Evolutionary conservation across 2,888 invertebrate genomes (phyloP).

Genomic region (Zeuzera pyrina): DNA sequence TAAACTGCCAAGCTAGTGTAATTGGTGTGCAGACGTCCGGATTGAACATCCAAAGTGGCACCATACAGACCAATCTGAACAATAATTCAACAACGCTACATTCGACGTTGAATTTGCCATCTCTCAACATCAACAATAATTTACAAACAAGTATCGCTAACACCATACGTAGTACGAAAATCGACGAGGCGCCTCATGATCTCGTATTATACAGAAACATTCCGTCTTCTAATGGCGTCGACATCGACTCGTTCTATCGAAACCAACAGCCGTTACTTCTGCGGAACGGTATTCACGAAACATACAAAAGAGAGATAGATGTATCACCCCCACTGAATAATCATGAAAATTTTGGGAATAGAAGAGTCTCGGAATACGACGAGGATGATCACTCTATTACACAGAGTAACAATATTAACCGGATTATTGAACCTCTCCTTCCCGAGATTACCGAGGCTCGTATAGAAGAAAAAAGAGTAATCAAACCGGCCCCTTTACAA

Average conservation of each 20-base stretch:
- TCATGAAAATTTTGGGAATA: slow-evolving; percentile 50
- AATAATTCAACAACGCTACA: slow-evolving; percentile 39
- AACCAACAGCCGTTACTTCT: slow-evolving; percentile 27
- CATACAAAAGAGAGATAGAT: slow-evolving; percentile 40
- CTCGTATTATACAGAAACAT: slow-evolving; percentile 44
- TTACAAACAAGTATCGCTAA: slow-evolving; percentile 43
- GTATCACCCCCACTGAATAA: slow-evolving; percentile 41
- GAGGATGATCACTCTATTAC: slow-evolving; percentile 46
- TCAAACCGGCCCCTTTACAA: slow-evolving; percentile 59
- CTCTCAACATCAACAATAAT: slow-evolving; percentile 37
- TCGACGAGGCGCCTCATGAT: slow-evolving; percentile 50
- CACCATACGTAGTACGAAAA: slow-evolving; percentile 33
- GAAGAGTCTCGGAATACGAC: slow-evolving; percentile 57
- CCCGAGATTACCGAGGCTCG: slow-evolving; percentile 49
- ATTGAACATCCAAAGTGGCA: slow-evolving; percentile 29
- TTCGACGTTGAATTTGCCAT: slow-evolving; percentile 38
- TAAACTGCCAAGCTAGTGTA: slow-evolving; percentile 35
- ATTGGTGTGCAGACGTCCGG: slow-evolving; percentile 44
- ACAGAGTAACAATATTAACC: slow-evolving; percentile 34
- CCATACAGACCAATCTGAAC: slow-evolving; percentile 28
- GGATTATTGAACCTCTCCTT: slow-evolving; percentile 36
- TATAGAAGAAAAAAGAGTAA: slow-evolving; percentile 44
- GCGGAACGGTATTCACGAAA: slow-evolving; percentile 53
- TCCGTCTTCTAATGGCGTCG: slow-evolving; percentile 51
- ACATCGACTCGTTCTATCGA: slow-evolving; percentile 43